Base-by-base conservation (phyloP, 2,113 vertebrate species). In the Vulpes ferrilata region DNA sequence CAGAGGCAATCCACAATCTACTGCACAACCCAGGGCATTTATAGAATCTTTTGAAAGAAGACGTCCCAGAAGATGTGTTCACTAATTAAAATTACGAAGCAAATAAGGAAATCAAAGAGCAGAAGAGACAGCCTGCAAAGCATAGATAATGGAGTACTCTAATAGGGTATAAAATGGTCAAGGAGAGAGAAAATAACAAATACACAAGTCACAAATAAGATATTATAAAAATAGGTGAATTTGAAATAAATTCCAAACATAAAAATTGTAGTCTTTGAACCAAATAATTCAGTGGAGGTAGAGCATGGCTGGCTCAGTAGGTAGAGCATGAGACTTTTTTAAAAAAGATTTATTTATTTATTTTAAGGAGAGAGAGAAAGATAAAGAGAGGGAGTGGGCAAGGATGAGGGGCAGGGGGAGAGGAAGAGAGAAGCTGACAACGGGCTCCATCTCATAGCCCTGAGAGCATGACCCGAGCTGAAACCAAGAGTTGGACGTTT, bases 41-140 rank as follows among this genome's bases (percentile, higher is more conserved):
- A 53, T 30, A 80, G 84, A 80, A 38, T 67, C 32, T 59, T 35
- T 19, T 4, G 4, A 17, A 65, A 53, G 85, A 85, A 79, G 95
- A 76, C n/a, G 74, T 76, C 51, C 84, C 57, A 55, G 64, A 73
- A 88, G 32, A 81, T 73, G 59, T 38, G 7, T 35, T 88, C 71
- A 96, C 6, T 59, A 86, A 30, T 53, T 53, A 95, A 92, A 89
- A 80, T 73, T 27, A 80, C 3, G 81, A 89, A 85, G 74, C 32
- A 81, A 80, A 30, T n/a, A 27, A 97, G 23, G 11, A 89, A 83
- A 86, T 74, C 30, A 86, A 30, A 35, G 74, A 16, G 38, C n/a
- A 35, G 92, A 65, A 84, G 55, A 84, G 57, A 65, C 0, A 79
- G 23, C 87, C 17, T 79, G 55, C 20, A 76, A 91, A 91, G 64